Percentiles rank a stretch among this genome's conserved stretches.
phyloP scores from a whole-genome alignment of 2,113 vertebrate genomes.

The Oreochromis aureus region DNA sequence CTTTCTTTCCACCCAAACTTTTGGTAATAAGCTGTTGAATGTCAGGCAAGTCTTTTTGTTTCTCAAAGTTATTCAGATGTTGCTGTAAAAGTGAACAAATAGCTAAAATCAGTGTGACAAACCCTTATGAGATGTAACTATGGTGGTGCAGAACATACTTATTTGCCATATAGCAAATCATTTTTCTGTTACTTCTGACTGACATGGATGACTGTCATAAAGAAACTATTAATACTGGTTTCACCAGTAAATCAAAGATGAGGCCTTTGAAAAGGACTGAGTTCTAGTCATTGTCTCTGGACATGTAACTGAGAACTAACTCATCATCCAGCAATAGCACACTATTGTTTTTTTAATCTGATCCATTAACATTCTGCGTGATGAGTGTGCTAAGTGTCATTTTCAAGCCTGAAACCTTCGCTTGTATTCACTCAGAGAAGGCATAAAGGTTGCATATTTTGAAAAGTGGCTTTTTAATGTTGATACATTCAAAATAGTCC shows the following conservation, averaged over 20 bases:
- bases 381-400: not conserved
- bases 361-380: not conserved
- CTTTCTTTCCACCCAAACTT: not conserved
- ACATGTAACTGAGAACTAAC: not conserved
- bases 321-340: not conserved
- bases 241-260: not conserved
- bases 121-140: not conserved
- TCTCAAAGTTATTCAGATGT: not conserved
- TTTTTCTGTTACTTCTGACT: not conserved
- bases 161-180: not conserved
- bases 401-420: not conserved
- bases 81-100: not conserved
- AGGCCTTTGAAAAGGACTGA: not conserved
- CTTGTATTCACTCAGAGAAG: not conserved
- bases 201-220: not conserved
- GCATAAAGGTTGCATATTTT: not conserved
- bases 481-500: conserved; percentile 1
- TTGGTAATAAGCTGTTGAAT: not conserved
- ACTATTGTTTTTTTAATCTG: not conserved
- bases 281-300: not conserved
- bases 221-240: not conserved
- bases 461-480: conserved; percentile 16
- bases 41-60: not conserved
- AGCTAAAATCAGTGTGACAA: not conserved
- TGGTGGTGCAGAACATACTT: not conserved